Evolutionary conservation across 2,113 vertebrate species (phyloP).

Genomic region (Perognathus longimembris): DNA sequence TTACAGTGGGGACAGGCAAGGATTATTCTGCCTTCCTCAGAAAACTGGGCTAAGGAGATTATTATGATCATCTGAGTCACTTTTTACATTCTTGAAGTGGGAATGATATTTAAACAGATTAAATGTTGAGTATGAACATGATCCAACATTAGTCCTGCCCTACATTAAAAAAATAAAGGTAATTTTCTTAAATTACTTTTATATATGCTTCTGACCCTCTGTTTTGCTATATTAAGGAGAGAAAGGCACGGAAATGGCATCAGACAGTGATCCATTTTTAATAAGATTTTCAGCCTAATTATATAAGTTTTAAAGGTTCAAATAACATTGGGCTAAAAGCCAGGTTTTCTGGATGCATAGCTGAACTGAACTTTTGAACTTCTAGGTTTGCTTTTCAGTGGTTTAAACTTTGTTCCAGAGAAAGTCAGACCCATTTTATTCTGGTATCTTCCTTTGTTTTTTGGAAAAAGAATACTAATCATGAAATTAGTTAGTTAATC

Average conservation of each 20-base stretch:
- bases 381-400: conserved; percentile 57
- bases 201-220: conserved; percentile 55
- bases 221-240: conserved; percentile 48
- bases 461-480: no score
- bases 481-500: no score
- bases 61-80: background rate
- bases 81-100: conserved; percentile 25
- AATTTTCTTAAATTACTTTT: conserved; percentile 71
- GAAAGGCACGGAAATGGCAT: conserved; percentile 40
- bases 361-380: conserved; percentile 70
- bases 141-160: conserved; percentile 22
- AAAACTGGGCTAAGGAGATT: no score
- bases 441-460: no score
- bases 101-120: conserved; percentile 49
- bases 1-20: background rate
- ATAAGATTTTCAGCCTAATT: conserved; percentile 74
- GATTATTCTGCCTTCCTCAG: conserved; percentile 50
- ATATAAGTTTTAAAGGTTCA: conserved; percentile 50
- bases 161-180: conserved; percentile 10
- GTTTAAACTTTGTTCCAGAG: conserved; percentile 22
- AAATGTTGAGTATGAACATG: conserved; percentile 34
- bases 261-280: conserved; percentile 57
- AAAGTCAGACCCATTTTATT: background rate
- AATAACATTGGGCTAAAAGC: conserved; percentile 58
- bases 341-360: conserved; percentile 32